phyloP scores from a whole-genome alignment of 2,888 invertebrate species.

The Cryptocheilus praepositus region DNA sequence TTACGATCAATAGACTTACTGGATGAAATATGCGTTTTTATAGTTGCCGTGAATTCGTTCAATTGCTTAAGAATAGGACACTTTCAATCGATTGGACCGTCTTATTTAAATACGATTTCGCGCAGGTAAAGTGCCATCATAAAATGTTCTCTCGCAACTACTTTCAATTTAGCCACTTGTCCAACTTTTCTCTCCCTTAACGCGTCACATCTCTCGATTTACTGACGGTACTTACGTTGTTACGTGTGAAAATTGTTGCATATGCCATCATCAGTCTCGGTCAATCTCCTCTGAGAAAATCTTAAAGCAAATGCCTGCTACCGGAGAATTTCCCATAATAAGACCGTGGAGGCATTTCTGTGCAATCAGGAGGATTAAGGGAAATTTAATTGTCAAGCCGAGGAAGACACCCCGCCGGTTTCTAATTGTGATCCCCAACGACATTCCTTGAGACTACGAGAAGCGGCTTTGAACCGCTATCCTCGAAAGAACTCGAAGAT shows the following conservation, averaged over 20 bases:
- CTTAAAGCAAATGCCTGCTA: too few relatives aligned
- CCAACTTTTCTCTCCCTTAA: background rate
- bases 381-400: background rate
- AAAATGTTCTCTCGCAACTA: background rate
- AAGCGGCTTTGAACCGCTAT: slow-evolving; percentile 10
- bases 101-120: slow-evolving; percentile 1
- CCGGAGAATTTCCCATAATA: too few relatives aligned
- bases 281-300: too few relatives aligned
- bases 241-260: too few relatives aligned
- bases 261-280: too few relatives aligned
- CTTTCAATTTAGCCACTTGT: slow-evolving; percentile 13
- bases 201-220: slow-evolving; percentile 19
- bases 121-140: background rate
- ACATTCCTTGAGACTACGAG: too few relatives aligned
- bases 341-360: too few relatives aligned
- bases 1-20: too few relatives aligned
- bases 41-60: background rate
- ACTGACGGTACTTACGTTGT: background rate
- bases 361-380: too few relatives aligned
- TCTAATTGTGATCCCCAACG: background rate
- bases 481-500: slow-evolving; percentile 8
- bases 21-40: too few relatives aligned
- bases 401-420: slow-evolving; percentile 9
- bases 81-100: background rate
- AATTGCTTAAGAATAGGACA: background rate